These are phyloP conservation scores for Lepisosteus osseus DNA, from an alignment of 2,113 vertebrate genomes.

Conservation along the genomic window DNA sequence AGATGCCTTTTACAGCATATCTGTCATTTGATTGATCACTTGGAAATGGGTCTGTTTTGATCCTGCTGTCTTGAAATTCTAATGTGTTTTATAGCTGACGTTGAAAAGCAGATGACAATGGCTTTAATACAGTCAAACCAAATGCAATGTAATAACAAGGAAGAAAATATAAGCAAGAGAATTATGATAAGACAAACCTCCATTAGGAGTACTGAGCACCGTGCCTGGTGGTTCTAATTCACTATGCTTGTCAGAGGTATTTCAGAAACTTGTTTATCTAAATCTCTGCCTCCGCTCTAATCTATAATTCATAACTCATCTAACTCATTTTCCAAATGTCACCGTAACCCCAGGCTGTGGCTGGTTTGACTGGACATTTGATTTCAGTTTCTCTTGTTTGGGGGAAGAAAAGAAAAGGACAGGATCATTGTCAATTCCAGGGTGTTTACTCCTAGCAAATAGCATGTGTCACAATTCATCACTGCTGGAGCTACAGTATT, in stretches of 20 bases:
- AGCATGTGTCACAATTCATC: no score
- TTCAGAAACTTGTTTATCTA: conserved; percentile 15
- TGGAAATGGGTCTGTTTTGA: background rate
- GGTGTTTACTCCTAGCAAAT: no score
- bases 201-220: background rate
- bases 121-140: background rate
- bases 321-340: conserved; percentile 44
- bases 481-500: no score
- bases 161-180: background rate
- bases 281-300: conserved; percentile 22
- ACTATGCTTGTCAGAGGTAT: conserved; percentile 6
- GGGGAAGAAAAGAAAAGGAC: background rate
- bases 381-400: background rate
- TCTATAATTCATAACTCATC: conserved; percentile 40
- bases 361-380: conserved; percentile 4
- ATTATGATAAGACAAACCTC: background rate
- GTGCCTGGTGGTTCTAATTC: background rate
- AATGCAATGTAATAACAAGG: background rate
- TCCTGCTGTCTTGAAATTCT: background rate
- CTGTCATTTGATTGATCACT: background rate
- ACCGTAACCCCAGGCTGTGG: conserved; percentile 20
- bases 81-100: background rate
- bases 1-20: background rate
- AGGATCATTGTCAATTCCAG: background rate
- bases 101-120: background rate